phyloP scores from a whole-genome alignment of 2,113 vertebrate genomes.

The Crotalus tigris region DNA sequence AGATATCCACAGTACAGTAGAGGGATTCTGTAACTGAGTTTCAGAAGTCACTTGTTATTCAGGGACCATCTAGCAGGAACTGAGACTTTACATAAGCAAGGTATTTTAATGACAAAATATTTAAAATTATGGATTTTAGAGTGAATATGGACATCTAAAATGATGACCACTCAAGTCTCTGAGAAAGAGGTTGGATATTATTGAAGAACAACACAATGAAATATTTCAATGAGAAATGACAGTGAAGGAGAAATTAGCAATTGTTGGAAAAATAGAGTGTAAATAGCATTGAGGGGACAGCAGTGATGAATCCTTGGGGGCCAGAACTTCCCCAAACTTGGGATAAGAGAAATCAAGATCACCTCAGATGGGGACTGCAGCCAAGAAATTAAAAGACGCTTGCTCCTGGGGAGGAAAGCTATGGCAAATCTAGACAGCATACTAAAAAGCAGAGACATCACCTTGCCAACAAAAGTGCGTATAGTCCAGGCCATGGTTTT shows the following conservation, averaged over 20 bases:
- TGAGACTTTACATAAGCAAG: neutral
- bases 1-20: neutral
- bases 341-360: neutral
- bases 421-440: too few species aligned
- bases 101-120: neutral
- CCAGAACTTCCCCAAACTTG: neutral
- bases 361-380: too few species aligned
- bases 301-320: neutral
- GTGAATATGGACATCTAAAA: neutral
- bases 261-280: neutral
- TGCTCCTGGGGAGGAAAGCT: too few species aligned
- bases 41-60: neutral
- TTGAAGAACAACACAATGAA: neutral
- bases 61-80: neutral
- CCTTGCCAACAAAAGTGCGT: too few species aligned
- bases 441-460: too few species aligned
- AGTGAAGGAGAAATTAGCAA: neutral
- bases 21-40: neutral
- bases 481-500: too few species aligned
- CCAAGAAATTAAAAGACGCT: too few species aligned
- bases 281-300: neutral
- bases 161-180: neutral
- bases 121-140: neutral
- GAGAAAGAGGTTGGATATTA: neutral
- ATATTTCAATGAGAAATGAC: neutral